A percentile compares a stretch with the other conserved stretches of the same genome.
These are phyloP conservation scores for Nephrocerus scutellatus DNA, from an alignment of 2,888 invertebrate species.

Conservation along the genomic window DNA sequence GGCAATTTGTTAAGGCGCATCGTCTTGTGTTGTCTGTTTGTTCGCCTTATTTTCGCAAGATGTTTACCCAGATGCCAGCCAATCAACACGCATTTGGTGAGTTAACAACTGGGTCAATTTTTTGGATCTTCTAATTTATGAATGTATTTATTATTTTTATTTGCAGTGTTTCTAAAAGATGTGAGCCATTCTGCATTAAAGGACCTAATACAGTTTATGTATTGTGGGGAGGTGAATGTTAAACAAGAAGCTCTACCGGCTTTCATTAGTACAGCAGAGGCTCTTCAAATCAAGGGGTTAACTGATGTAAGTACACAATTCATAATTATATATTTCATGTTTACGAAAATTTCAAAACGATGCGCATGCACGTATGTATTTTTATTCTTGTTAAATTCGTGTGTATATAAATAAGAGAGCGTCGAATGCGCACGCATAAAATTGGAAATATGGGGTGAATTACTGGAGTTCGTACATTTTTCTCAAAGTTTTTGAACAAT, in stretches of 20 bases:
- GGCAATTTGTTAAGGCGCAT: constrained; percentile 63
- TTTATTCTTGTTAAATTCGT: too few species aligned
- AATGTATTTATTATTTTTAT: constrained; percentile 15
- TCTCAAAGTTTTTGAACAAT: too few species aligned
- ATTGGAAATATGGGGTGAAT: too few species aligned
- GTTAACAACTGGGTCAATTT: constrained; percentile 21
- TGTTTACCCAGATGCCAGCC: constrained; percentile 62
- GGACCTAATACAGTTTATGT: constrained; percentile 66
- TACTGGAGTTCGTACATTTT: too few species aligned
- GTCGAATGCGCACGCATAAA: too few species aligned
- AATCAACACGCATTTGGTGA: constrained; percentile 63
- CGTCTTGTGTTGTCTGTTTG: constrained; percentile 66
- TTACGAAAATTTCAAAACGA: too few species aligned
- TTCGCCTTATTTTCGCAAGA: constrained; percentile 66
- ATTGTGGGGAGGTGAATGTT: constrained; percentile 65
- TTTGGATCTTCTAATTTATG: background rate
- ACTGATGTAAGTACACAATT: constrained; percentile 61
- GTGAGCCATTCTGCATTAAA: constrained; percentile 63
- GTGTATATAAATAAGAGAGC: too few species aligned
- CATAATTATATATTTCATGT: too few species aligned
- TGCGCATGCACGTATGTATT: too few species aligned
- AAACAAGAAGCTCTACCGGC: constrained; percentile 65
- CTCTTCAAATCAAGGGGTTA: constrained; percentile 64
- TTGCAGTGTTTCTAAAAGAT: constrained; percentile 63
- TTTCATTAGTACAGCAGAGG: constrained; percentile 66